Base-by-base conservation (phyloP, 64 coral and sea anemone species). In the Montipora capricornis region DNA sequence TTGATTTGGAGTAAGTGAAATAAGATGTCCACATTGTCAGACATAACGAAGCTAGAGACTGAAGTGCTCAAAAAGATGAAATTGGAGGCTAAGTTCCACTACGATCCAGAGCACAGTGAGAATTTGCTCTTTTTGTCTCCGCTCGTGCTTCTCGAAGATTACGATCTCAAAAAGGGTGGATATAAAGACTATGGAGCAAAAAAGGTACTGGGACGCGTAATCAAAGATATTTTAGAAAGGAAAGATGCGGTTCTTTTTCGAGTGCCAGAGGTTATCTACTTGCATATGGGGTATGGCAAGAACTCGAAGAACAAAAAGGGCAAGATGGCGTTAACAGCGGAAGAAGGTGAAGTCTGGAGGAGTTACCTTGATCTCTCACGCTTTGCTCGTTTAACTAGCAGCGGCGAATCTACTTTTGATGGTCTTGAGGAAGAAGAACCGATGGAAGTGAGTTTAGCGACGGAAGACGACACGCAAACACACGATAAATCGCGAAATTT, bases 91-190 rank as follows among this genome's bases (percentile, higher is more conserved):
- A 47, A 47, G 24, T 71, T 88, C 70, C 26, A 8, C 0, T 82
- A 46, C 71, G 77, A 89, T 22, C 84, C 85, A 4, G 75, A 89
- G 24, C 49, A 82, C 17, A 78, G 26, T 0, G 92, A 94, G 8
- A 94, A 94, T 81, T 80, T 89, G 19, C 50, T 82, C 9, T 89
- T 89, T 49, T 49, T 94, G 62, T 94, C 92, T 0, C 92, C 92
- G 0, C 68, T 80, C 0, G 5, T 94, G 58, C 73, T 94, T 19
- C 51, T 94, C 6, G n/a, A 82, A n/a, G 92, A 94, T 15, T n/a
- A 17, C 5, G 29, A 76, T 12, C 84, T 94, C 10, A 87, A 67
- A 49, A 8, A 17, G 5, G 92, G 90, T 2, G 90, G 90, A 73
- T 73, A 52, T 11, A 5, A 80, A 16, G 92, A 94, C 12, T 19